phyloP scores from a whole-genome alignment of 2,888 invertebrate genomes.

The Hypomecis atomaria region DNA sequence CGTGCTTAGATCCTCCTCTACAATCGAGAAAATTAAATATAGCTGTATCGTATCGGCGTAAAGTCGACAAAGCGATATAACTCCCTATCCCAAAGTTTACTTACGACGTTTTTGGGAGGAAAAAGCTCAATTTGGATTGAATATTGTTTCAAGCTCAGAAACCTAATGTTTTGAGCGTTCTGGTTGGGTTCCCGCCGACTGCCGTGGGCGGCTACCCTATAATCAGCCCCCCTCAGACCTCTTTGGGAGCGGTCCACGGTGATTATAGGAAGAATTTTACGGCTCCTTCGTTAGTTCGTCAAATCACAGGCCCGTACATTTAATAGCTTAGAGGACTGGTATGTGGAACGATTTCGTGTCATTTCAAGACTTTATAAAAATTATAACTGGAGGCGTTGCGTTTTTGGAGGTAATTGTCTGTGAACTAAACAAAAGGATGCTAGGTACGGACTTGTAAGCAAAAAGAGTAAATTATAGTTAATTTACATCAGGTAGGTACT shows the following conservation, averaged over 20 bases:
- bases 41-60: constrained; percentile 12
- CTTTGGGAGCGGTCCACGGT: constrained; percentile 65
- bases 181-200: constrained; percentile 58
- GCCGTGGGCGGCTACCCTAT: constrained; percentile 79
- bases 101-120: constrained; percentile 24
- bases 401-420: constrained; percentile 69
- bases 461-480: constrained; percentile 32
- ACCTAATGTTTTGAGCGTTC: constrained; percentile 43
- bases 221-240: constrained; percentile 64
- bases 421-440: constrained; percentile 51
- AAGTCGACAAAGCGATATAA: constrained; percentile 11
- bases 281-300: constrained; percentile 78
- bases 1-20: constrained; percentile 52
- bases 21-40: constrained; percentile 45
- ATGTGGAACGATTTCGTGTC: constrained; percentile 73
- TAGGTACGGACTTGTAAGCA: constrained; percentile 14
- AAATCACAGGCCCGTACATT: constrained; percentile 75
- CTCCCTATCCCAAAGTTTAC: constrained; percentile 7
- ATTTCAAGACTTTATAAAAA: constrained; percentile 62
- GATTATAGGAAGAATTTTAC: constrained; percentile 79
- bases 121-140: constrained; percentile 46
- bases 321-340: constrained; percentile 62
- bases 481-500: constrained; percentile 49
- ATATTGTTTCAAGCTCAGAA: constrained; percentile 60
- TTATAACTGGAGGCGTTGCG: constrained; percentile 51